Evolutionary conservation across 2,888 invertebrate species (phyloP), one percentile per base, ranked within the genome.

Genomic region (Orgyia antiqua): DNA sequence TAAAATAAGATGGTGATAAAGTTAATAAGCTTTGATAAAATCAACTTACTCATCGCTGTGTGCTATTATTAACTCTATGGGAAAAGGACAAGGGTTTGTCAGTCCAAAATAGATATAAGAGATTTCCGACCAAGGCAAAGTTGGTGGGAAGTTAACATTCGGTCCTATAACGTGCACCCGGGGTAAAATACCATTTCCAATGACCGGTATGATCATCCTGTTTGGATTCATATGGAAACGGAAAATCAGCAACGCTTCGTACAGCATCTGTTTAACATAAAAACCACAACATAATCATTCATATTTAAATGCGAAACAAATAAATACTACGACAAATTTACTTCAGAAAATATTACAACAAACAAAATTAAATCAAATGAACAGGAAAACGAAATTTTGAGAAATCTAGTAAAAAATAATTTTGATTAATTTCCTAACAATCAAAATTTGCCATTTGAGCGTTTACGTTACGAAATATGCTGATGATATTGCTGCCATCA

Each of bases 21-120:
- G 6, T 15, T 4, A 15, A 15, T 15, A 15, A 15, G 6, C 15
- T 19, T 2, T n/a, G 19, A n/a, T n/a, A n/a, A n/a, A n/a, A n/a
- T n/a, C n/a, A 35, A 67, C 80, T 83, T 75, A 91, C 91, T 71
- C 60, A 60, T 93, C 92, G 56, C 88, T 89, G 62, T 93, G 92
- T 10, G 90, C 75, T 66, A 92, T 89, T 57, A 90, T 91, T 27
- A 92, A 77, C 68, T 93, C 93, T 10, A 93, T 79, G 0, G 92
- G 90, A 65, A 90, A 90, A 3, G 80, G 66, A 38, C 90, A 90
- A 0, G 88, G 87, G 63, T 93, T 93, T 33, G 88, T 87, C 4
- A 93, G 62, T 2, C 86, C 80, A 36, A 93, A 87, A 40, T 76
- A 87, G 39, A 87, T 78, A 27, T 89, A 88, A n/a, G 87, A 86